phyloP scores from a whole-genome alignment of 2,888 invertebrate species.

The Stenolophus ochropezus region DNA sequence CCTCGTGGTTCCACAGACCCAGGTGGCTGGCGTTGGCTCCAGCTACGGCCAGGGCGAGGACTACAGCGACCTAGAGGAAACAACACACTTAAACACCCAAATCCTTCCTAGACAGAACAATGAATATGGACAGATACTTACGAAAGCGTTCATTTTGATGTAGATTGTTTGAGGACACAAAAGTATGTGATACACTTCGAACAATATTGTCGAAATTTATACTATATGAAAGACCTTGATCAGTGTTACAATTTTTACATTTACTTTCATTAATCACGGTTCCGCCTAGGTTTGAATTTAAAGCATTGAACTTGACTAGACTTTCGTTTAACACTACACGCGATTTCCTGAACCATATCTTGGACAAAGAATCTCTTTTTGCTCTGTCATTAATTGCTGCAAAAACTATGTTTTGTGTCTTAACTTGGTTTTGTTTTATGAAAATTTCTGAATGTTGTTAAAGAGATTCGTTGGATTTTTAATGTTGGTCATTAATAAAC shows the following conservation, averaged over 20 bases:
- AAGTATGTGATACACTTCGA: neutral
- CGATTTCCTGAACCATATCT: neutral
- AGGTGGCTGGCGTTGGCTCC: neutral
- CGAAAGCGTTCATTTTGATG: conserved; percentile 31
- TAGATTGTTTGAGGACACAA: conserved; percentile 1
- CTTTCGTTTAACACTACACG: neutral
- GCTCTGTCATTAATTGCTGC: neutral
- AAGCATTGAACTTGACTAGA: neutral
- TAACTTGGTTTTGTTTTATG: too few species aligned
- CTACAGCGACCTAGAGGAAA: neutral
- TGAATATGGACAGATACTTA: neutral
- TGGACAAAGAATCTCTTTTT: neutral
- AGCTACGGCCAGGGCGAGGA: neutral
- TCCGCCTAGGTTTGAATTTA: neutral
- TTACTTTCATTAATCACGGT: neutral
- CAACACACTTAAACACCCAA: neutral
- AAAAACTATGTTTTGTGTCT: neutral
- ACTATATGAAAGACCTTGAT: conserved; percentile 3
- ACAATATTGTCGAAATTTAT: neutral
- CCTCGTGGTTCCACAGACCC: neutral
- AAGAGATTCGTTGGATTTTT: neutral
- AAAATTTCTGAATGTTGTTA: neutral
- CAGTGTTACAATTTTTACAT: neutral
- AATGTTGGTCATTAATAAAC: neutral
- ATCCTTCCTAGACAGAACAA: neutral